Conservation (phyloP, 2,797 vertebrate species). For the Okamejei kenojei region DNA sequence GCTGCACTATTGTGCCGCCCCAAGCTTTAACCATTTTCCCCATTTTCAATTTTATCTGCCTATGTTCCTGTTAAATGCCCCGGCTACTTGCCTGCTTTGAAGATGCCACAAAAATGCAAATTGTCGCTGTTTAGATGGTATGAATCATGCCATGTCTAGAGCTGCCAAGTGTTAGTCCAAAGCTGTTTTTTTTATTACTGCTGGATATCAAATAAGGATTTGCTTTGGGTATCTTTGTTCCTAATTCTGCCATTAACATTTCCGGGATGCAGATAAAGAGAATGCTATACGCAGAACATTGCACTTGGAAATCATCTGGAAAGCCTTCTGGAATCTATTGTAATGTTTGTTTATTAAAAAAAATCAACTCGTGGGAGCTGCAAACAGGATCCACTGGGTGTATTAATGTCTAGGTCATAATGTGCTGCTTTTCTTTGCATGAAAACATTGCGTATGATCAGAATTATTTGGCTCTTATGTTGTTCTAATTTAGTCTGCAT, state of each 20-base stretch:
- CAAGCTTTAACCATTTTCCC: not conserved
- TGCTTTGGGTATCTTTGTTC: not conserved
- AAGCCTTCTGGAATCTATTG: not conserved
- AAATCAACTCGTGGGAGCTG: not conserved
- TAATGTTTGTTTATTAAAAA: constrained; percentile 19
- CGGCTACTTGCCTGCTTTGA: not conserved
- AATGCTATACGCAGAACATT: not conserved
- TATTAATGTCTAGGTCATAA: not conserved
- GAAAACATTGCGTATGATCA: not conserved
- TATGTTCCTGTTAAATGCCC: not conserved
- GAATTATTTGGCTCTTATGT: not conserved
- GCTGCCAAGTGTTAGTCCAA: not conserved
- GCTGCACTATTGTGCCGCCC: no score
- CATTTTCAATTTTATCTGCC: not conserved
- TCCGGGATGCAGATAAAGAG: not conserved
- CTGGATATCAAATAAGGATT: not conserved
- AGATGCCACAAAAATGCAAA: not conserved
- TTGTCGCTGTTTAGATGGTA: not conserved
- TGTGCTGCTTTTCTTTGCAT: not conserved
- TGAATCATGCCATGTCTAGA: not conserved
- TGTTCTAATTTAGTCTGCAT: not conserved
- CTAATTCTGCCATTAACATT: not conserved
- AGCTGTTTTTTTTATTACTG: not conserved
- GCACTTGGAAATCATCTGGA: not conserved
- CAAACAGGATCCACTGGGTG: not conserved